Base-by-base conservation (phyloP, 1,140 invertebrate species). In the Thaumatotibia leucotreta region DNA sequence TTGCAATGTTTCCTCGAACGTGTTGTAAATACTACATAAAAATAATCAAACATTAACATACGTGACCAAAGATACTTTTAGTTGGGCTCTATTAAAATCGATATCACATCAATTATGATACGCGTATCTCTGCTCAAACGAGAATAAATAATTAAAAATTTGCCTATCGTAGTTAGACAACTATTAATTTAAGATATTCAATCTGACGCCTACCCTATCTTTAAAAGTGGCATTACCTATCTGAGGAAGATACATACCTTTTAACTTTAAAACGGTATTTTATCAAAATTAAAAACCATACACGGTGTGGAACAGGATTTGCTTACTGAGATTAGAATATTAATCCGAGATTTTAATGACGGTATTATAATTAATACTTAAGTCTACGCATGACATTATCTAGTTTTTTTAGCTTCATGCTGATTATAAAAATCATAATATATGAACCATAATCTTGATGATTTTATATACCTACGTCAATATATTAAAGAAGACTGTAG, bases 1-100 rank as follows among this genome's bases (percentile, higher is more conserved):
- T 87, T 74, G 82, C 82, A 75, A 78, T 39, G 73, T 74, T 83
- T 83, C 78, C 72, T 68, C 69, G 79, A 81, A 76, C 54, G 35
- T 17, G 4, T 64, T 50, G 61, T 31, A 67, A 58, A 58, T 45
- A 31, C 27, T 58, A 54, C 29, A 27, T 23, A 31, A 27, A 10
- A 14, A 8, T n/a, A 58, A 58, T 29, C 52, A 58, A 58, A 58
- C 24, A 24, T 58, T 58, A 58, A 14, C n/a, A 68, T 66, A 64
- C 64, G 33, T 67, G 45, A 65, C 8, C 6, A 1, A 24, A 23
- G 23, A 14, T 27, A 27, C 3, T 31, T 58, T 58, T 27, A 14
- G n/a, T 58, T 58, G 5, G 23, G 29, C 52, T n/a, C 24, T 31
- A 31, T 58, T 58, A 58, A 58, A 29, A 58, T 58, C 29, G n/a